These are phyloP conservation scores for Rhinolophus sinicus DNA, from an alignment of 2,113 vertebrate genomes.

Conservation along the genomic window DNA sequence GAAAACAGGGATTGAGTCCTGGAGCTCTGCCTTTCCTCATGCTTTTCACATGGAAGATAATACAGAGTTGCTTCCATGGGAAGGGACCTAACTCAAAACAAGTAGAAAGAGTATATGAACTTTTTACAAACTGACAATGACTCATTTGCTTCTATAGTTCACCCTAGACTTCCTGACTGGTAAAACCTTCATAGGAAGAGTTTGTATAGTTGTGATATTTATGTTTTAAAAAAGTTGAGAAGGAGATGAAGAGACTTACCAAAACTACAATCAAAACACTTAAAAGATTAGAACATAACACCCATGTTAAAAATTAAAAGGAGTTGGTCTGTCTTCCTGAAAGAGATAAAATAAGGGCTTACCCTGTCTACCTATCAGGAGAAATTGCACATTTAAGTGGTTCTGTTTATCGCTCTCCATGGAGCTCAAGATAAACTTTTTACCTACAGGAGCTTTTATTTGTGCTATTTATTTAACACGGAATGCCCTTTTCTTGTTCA, in stretches of 20 bases:
- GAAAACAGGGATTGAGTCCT: background rate
- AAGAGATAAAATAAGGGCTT: background rate
- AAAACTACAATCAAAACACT: background rate
- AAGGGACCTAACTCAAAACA: background rate
- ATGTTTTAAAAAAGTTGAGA: background rate
- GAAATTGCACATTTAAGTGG: background rate
- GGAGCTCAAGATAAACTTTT: background rate
- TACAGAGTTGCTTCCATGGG: background rate
- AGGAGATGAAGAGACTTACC: background rate
- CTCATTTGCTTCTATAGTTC: background rate
- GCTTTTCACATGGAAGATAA: background rate
- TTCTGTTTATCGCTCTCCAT: background rate
- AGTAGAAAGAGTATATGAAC: background rate
- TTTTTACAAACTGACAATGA: background rate
- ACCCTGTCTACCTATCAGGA: background rate
- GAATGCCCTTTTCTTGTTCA: background rate
- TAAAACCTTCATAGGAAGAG: background rate
- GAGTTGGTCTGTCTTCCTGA: background rate
- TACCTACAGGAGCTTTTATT: background rate
- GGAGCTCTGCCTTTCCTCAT: background rate
- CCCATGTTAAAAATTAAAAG: background rate
- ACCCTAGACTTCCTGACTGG: background rate
- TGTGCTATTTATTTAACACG: background rate
- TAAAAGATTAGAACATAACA: background rate
- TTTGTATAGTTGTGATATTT: background rate